Evolutionary conservation across 2,113 vertebrate species (phyloP).

Genomic region (Laterallus jamaicensis): DNA sequence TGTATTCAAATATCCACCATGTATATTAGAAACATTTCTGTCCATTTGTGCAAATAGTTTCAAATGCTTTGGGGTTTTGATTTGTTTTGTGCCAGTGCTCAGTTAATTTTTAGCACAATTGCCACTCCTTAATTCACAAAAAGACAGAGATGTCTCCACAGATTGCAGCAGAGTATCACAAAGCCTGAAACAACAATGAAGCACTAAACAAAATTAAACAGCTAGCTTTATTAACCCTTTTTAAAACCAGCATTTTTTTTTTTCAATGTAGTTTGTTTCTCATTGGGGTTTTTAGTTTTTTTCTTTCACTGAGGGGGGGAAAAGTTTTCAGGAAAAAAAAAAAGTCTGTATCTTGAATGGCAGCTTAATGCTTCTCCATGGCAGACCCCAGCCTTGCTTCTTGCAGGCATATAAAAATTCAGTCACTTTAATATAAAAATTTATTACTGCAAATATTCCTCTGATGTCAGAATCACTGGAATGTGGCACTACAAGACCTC

Average conservation of each 20-base stretch:
- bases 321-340: background rate
- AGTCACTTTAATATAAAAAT: background rate
- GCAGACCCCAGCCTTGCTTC: background rate
- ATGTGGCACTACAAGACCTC: conserved; percentile 55
- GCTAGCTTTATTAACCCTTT: background rate
- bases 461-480: conserved; percentile 61
- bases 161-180: background rate
- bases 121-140: background rate
- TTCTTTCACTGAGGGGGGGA: background rate
- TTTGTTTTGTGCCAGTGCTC: background rate
- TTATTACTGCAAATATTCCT: conserved; percentile 13
- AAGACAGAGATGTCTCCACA: background rate
- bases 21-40: background rate
- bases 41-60: background rate
- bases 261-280: background rate
- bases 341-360: background rate
- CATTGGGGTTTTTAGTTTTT: background rate
- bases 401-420: background rate
- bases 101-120: background rate
- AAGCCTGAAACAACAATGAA: background rate
- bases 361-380: background rate
- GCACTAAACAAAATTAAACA: background rate
- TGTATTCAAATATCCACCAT: background rate
- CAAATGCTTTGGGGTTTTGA: background rate
- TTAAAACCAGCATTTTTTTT: background rate